A percentile compares a stretch with the other conserved stretches of the same genome.
Evolutionary conservation across 2,113 vertebrate species (phyloP).

Genomic region (Eupsittula cactorum): DNA sequence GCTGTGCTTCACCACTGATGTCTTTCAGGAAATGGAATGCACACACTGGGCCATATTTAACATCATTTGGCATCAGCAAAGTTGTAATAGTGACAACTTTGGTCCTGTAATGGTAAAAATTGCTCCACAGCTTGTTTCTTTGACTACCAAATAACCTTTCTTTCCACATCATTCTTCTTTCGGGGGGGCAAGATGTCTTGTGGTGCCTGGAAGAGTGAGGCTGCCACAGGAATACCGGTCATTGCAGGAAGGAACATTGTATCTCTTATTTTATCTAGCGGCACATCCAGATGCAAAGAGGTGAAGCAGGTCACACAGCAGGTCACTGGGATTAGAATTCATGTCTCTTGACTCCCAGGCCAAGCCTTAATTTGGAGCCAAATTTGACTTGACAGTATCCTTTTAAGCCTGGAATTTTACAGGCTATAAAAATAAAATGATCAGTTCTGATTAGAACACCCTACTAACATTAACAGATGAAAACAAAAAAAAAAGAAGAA

Average conservation of each 20-base stretch:
- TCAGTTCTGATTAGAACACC: neutral
- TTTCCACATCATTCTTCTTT: neutral
- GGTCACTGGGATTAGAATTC: conserved; percentile 4
- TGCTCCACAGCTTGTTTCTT: neutral
- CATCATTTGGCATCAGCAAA: neutral
- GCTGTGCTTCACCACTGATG: neutral
- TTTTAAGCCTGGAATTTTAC: conserved; percentile 21
- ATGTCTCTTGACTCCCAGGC: neutral
- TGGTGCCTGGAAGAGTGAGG: neutral
- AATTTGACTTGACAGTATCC: conserved; percentile 30
- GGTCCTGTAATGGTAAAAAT: accelerated
- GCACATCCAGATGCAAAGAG: neutral
- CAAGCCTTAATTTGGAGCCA: conserved; percentile 52
- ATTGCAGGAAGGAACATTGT: neutral
- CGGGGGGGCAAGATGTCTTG: neutral
- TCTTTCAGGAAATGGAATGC: neutral
- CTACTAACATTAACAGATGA: neutral
- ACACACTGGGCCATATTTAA: neutral
- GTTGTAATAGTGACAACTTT: neutral
- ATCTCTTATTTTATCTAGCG: neutral
- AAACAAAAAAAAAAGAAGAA: neutral
- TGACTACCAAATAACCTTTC: neutral
- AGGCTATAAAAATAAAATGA: neutral
- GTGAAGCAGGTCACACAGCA: conserved; percentile 26
- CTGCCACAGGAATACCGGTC: neutral